phyloP scores from a whole-genome alignment of 2,888 invertebrate species.

The Melanophora roralis region DNA sequence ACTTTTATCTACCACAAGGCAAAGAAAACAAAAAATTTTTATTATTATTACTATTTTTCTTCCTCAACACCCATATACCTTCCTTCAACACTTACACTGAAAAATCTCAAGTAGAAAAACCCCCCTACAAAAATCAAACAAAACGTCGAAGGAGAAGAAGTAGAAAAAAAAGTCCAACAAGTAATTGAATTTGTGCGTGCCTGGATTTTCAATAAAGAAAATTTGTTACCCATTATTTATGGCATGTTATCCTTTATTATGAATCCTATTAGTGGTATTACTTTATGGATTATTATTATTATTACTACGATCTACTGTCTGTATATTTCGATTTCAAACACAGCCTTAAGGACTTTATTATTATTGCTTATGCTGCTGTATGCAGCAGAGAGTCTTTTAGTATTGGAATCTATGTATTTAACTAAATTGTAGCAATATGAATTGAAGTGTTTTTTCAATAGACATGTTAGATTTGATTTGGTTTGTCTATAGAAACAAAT shows the following conservation, averaged over 20 bases:
- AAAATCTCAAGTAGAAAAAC: background rate
- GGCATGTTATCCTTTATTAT: conserved; percentile 67
- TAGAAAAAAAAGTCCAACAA: conserved; percentile 68
- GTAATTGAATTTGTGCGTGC: conserved; percentile 72
- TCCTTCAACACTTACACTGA: background rate
- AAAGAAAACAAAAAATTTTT: background rate
- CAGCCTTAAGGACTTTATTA: conserved; percentile 11
- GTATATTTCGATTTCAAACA: conserved; percentile 27
- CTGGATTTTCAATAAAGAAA: conserved; percentile 67
- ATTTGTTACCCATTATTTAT: conserved; percentile 65
- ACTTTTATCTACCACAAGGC: background rate
- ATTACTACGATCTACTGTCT: conserved; percentile 52
- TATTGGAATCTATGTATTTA: background rate
- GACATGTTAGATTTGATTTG: conserved; percentile 33
- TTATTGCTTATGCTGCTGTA: conserved; percentile 18
- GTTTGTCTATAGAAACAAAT: conserved; percentile 38
- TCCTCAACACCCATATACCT: background rate
- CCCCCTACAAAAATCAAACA: conserved; percentile 20
- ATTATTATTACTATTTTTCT: background rate
- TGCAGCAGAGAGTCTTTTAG: background rate
- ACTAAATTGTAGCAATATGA: background rate
- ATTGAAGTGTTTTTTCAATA: conserved; percentile 7
- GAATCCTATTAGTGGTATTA: conserved; percentile 67
- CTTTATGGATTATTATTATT: conserved; percentile 64
- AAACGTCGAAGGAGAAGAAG: background rate